A percentile compares a stretch with the other conserved stretches of the same genome.
phyloP scores from a whole-genome alignment of 2,888 invertebrate species.

The Calliopum simillimum region DNA sequence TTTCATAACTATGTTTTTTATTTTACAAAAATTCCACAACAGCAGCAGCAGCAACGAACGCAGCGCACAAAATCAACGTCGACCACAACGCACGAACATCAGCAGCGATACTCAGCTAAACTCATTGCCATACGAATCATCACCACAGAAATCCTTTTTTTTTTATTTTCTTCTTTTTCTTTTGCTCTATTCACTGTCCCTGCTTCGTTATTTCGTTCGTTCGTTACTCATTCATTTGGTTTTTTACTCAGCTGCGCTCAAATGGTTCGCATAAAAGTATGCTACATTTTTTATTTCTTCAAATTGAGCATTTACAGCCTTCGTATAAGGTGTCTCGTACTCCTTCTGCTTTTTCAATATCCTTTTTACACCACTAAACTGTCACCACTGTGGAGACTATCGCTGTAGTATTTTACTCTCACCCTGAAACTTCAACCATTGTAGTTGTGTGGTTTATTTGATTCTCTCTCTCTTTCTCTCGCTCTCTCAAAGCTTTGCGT shows the following conservation, averaged over 20 bases:
- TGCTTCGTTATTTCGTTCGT: background rate
- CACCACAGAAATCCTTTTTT: background rate
- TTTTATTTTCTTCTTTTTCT: background rate
- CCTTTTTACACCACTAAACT: no score
- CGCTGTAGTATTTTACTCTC: background rate
- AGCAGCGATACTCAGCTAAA: conserved; percentile 51
- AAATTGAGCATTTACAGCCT: no score
- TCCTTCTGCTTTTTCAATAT: no score
- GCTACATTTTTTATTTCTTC: background rate
- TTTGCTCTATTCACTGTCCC: background rate
- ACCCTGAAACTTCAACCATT: conserved; percentile 16
- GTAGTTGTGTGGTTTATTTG: background rate
- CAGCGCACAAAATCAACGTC: conserved; percentile 45
- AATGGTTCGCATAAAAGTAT: conserved; percentile 9
- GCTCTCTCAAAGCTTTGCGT: background rate
- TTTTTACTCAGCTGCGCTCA: conserved; percentile 3
- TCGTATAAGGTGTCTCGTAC: background rate
- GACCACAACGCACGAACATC: conserved; percentile 54
- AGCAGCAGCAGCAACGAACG: conserved; percentile 44
- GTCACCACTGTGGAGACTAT: background rate
- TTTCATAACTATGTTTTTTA: conserved; percentile 31
- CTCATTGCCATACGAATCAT: conserved; percentile 37
- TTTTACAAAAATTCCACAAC: conserved; percentile 44
- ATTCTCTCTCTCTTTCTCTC: background rate
- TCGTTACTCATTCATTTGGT: background rate